Conservation (phyloP, 2,113 vertebrate genomes). For the Microtus pennsylvanicus region DNA sequence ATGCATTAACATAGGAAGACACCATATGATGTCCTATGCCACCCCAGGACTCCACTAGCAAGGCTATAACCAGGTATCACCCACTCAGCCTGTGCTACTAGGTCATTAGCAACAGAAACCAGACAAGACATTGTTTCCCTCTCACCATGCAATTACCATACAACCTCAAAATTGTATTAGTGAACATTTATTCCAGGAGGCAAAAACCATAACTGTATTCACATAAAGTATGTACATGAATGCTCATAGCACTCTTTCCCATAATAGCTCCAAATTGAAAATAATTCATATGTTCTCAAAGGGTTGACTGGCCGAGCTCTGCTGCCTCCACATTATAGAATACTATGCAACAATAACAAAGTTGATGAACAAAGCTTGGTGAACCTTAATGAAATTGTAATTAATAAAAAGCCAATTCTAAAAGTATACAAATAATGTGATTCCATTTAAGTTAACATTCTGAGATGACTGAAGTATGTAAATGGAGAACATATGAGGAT, state of each 20-base stretch:
- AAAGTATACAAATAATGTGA: not conserved
- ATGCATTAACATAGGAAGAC: not conserved
- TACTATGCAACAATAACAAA: not conserved
- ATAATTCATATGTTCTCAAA: not conserved
- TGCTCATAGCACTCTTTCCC: not conserved
- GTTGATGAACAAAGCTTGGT: not conserved
- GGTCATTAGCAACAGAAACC: not conserved
- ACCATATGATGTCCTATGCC: not conserved
- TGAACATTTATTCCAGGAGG: not conserved
- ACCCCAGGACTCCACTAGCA: not conserved
- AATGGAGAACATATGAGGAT: not conserved
- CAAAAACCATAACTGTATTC: not conserved
- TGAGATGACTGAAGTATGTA: not conserved
- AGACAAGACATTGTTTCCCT: not conserved
- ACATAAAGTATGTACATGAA: not conserved
- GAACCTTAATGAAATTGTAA: not conserved
- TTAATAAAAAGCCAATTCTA: not conserved
- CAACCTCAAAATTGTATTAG: not conserved
- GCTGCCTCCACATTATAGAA: not conserved
- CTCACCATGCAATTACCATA: constrained; percentile 7
- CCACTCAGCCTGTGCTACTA: not conserved
- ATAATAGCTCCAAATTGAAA: not conserved
- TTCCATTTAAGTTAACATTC: not conserved
- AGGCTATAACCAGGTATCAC: not conserved
- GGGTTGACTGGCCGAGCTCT: not conserved